phyloP scores from a whole-genome alignment of 2,113 vertebrate species.

The Hipposideros armiger region DNA sequence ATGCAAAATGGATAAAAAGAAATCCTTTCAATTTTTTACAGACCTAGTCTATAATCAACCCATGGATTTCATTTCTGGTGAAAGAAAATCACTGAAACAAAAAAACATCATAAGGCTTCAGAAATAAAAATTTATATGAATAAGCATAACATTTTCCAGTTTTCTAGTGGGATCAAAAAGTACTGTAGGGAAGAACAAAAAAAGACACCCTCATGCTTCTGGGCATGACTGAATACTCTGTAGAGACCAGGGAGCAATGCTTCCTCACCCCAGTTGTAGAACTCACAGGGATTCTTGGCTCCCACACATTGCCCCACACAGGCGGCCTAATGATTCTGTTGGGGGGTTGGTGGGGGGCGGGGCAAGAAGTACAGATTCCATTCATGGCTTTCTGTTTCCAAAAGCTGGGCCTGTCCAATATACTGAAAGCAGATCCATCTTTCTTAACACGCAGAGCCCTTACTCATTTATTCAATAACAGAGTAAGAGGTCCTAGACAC shows the following conservation, averaged over 20 bases:
- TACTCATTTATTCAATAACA: background rate
- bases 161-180: slow-evolving; percentile 33
- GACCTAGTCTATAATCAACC: slow-evolving; percentile 58
- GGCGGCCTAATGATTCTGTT: background rate
- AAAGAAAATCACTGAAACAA: slow-evolving; percentile 61
- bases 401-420: background rate
- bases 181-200: background rate
- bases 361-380: background rate
- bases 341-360: too few species aligned
- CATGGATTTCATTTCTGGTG: slow-evolving; percentile 56
- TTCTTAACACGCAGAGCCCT: background rate
- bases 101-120: background rate
- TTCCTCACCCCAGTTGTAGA: background rate
- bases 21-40: slow-evolving; percentile 48
- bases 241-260: too few species aligned
- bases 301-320: background rate
- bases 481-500: background rate
- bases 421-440: background rate
- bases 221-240: background rate
- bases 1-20: slow-evolving; percentile 71
- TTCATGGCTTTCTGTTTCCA: background rate
- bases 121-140: slow-evolving; percentile 59
- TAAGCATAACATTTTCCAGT: slow-evolving; percentile 39
- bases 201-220: slow-evolving; percentile 14
- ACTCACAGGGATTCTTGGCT: background rate